Evolutionary conservation across 2,888 invertebrate genomes (phyloP).

Genomic region (Hedya salicella): DNA sequence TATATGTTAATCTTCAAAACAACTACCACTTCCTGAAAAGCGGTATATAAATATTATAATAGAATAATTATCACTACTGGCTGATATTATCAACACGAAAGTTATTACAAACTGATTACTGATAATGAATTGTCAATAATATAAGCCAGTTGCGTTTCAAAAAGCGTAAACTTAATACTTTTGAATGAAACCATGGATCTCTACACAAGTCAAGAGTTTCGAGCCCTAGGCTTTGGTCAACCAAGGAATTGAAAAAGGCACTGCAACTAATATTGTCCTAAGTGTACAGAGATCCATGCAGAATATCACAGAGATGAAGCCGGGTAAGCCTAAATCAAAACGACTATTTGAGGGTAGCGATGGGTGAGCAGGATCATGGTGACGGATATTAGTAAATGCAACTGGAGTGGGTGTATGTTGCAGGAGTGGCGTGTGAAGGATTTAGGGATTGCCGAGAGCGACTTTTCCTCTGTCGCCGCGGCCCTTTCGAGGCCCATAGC

Average conservation of each 20-base stretch:
- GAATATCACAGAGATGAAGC: constrained; percentile 63
- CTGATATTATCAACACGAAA: constrained; percentile 57
- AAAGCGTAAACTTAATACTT: constrained; percentile 49
- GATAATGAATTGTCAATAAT: constrained; percentile 44
- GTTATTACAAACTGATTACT: constrained; percentile 42
- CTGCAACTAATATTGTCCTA: constrained; percentile 69
- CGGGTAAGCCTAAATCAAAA: constrained; percentile 84
- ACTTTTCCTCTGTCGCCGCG: constrained; percentile 75
- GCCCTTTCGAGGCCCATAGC: constrained; percentile 67
- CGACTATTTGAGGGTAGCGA: constrained; percentile 87
- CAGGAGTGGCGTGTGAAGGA: constrained; percentile 75
- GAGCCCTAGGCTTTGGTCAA: constrained; percentile 47
- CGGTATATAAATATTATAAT: constrained; percentile 6
- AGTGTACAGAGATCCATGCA: constrained; percentile 63
- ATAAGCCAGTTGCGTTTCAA: constrained; percentile 53
- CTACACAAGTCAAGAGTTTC: constrained; percentile 39
- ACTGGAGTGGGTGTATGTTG: constrained; percentile 87
- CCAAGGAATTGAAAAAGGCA: constrained; percentile 64
- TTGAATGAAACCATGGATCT: constrained; percentile 48
- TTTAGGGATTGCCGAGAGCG: constrained; percentile 82
- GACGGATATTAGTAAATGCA: constrained; percentile 87
- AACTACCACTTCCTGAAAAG: constrained; percentile 47
- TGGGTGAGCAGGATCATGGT: constrained; percentile 88
- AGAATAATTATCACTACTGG: constrained; percentile 55
- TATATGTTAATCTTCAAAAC: constrained; percentile 40